Conservation (phyloP, 2,113 vertebrate species). For the Cairina moschata region DNA sequence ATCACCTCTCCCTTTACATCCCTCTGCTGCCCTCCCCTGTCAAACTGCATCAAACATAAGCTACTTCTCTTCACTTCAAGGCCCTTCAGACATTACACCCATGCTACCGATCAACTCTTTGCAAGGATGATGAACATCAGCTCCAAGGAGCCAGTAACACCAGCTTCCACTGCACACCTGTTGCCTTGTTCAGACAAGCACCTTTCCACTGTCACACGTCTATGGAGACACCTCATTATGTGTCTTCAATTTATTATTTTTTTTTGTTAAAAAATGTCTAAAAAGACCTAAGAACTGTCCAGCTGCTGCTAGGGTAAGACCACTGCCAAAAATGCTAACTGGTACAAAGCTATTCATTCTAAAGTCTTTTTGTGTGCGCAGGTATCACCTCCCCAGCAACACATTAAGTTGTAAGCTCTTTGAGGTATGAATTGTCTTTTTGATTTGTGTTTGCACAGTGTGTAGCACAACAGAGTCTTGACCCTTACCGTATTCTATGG, state of each 20-base stretch:
- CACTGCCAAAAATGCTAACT: conserved; percentile 5
- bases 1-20: neutral
- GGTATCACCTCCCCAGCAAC: conserved; percentile 34
- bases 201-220: conserved; percentile 14
- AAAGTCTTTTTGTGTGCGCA: conserved; percentile 40
- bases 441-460: conserved; percentile 47
- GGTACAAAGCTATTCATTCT: neutral
- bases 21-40: neutral
- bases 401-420: neutral
- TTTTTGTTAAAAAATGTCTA: neutral
- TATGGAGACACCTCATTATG: conserved; percentile 13
- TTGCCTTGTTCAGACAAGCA: conserved; percentile 41
- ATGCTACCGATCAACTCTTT: conserved; percentile 28
- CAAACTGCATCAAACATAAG: neutral
- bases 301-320: neutral
- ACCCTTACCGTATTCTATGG: conserved; percentile 42
- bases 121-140: conserved; percentile 28
- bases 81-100: conserved; percentile 28
- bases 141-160: conserved; percentile 41
- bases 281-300: neutral
- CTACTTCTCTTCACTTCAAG: conserved; percentile 37
- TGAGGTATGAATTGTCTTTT: conserved; percentile 13
- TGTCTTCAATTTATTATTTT: neutral
- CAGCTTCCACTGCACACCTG: conserved; percentile 20
- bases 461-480: conserved; percentile 57